Base-by-base conservation (phyloP, 2,113 vertebrate genomes). In the Noctilio leporinus region DNA sequence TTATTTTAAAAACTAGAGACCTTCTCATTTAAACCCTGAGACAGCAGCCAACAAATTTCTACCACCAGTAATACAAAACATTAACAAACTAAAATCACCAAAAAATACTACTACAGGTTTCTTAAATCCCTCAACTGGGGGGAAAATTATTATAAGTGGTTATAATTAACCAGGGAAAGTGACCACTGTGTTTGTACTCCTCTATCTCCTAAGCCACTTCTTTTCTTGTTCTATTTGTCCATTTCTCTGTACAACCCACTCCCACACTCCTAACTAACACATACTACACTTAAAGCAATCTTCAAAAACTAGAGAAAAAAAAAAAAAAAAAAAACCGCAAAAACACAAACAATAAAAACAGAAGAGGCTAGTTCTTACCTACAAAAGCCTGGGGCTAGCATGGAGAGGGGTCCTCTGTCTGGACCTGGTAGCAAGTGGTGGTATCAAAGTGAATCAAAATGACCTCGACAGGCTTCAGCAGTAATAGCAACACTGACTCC, bases 341-440 rank as follows among this genome's bases (percentile, higher is more conserved):
- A 87, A 87, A 30, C 53, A 80, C 67, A 83, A 77, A 62, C 17
- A 22, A 30, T 30, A 77, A 80, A 45, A 72, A 73, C 15, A 43
- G 40, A 90, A 40, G 14, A 62, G 10, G 55, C 49, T 9, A 33
- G 10, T 38, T 40, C 87, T 91, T 97, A 97, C 96, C 96, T 84
- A 97, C n/a, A 64, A 70, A 93, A 94, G 89, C 82, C 91, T 86
- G 78, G 75, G 93, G 86, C 30, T 45, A 89, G 35, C 97, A 97
- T 62, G 69, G 92, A 94, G 85, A 93, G 28, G 83, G 78, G 86
- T 96, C 97, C 94, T 97, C 96, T 90, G 97, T 87, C 97, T 90
- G 76, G 38, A 90, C 67, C 70, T 69, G 96, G 89, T 82, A 96
- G 96, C 97, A 98, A 97, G 97, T 97, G 95, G 93, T 45, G 20